Evolutionary conservation across 2,113 vertebrate species (phyloP).

Genomic region (Myrmecobius fasciatus): DNA sequence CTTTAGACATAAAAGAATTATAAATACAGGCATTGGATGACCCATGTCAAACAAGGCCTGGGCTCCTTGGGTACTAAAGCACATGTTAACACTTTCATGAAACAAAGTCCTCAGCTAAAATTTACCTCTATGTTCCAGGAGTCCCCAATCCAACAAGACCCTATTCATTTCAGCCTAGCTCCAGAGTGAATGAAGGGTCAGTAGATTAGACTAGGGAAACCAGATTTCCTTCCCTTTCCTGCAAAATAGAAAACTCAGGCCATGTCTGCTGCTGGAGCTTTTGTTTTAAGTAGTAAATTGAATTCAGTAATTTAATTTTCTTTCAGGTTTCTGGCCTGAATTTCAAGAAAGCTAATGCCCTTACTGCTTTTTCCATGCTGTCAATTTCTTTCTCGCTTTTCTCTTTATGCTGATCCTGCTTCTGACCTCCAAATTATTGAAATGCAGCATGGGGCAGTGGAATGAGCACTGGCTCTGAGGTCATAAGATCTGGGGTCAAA

Average conservation of each 20-base stretch:
- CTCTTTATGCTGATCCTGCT: neutral
- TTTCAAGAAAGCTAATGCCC: conserved; percentile 13
- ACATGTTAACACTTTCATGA: neutral
- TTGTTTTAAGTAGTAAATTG: conserved; percentile 39
- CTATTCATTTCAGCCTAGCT: conserved; percentile 48
- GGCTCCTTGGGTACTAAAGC: neutral
- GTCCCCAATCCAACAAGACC: conserved; percentile 52
- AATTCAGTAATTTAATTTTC: conserved; percentile 52
- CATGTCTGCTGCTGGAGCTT: conserved; percentile 19
- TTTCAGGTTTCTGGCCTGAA: conserved; percentile 44
- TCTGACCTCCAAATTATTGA: neutral
- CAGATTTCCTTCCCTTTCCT: conserved; percentile 53
- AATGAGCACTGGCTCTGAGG: neutral
- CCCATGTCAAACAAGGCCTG: neutral
- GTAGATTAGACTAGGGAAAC: conserved; percentile 22
- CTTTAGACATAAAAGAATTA: conserved; percentile 55
- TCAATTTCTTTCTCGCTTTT: neutral
- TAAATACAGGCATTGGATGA: conserved; percentile 1
- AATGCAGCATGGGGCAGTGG: neutral
- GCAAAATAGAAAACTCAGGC: conserved; percentile 38
- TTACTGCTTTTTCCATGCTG: conserved; percentile 12
- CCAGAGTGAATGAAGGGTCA: conserved; percentile 46
- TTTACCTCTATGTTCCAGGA: neutral
- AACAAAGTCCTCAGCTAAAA: neutral
- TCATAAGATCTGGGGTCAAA: neutral